These are phyloP conservation scores for Rhopalosiphum padi DNA, from an alignment of 1,140 invertebrate genomes.

Conservation along the genomic window DNA sequence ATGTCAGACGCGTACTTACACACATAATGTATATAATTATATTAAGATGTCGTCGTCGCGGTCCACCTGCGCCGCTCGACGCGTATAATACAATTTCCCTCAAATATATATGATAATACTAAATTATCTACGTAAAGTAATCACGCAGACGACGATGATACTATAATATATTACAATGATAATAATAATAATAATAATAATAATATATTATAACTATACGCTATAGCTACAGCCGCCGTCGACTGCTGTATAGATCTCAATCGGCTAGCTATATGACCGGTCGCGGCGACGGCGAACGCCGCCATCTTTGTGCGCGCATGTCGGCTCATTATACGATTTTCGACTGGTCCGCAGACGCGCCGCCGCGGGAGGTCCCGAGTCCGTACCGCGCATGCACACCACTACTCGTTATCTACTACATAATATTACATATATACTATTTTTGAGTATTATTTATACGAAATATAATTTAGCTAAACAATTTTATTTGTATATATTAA, in stretches of 20 bases:
- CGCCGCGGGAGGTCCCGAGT: slow-evolving; percentile 47
- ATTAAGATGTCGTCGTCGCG: slow-evolving; percentile 23
- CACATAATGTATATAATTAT: not conserved
- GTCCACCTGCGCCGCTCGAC: not conserved
- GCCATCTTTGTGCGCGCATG: slow-evolving; percentile 51
- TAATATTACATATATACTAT: not conserved
- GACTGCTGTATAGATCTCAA: slow-evolving; percentile 23
- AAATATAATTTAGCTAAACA: not conserved
- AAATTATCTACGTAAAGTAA: not conserved
- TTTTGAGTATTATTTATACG: not conserved
- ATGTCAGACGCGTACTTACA: not conserved
- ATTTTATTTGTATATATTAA: not conserved
- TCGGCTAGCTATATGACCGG: not conserved
- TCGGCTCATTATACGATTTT: slow-evolving; percentile 32
- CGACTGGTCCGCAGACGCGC: slow-evolving; percentile 35
- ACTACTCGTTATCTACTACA: not conserved
- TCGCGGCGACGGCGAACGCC: not conserved
- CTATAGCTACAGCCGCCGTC: not conserved
- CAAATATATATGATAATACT: not conserved
- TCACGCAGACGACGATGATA: not conserved
- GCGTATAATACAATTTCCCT: not conserved
- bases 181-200: not conserved
- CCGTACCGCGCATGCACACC: not conserved
- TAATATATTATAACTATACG: not conserved
- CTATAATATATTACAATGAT: not conserved